Evolutionary conservation across 2,113 vertebrate genomes (phyloP).

Genomic region (Lophius piscatorius): DNA sequence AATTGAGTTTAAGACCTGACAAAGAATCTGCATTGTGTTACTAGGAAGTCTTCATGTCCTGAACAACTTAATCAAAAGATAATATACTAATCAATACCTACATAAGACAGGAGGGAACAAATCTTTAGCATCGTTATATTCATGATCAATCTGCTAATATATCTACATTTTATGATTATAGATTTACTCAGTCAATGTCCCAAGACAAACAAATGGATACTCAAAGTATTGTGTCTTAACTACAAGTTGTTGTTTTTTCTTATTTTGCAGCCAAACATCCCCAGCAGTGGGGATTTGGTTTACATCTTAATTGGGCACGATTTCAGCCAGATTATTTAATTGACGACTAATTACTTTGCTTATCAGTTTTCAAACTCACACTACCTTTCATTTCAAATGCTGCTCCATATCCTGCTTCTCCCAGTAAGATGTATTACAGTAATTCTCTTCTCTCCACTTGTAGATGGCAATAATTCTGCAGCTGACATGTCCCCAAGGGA

Average conservation of each 20-base stretch:
- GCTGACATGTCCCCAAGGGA: slow-evolving; percentile 63
- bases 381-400: slow-evolving; percentile 54
- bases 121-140: too few relatives aligned
- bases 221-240: too few relatives aligned
- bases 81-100: background rate
- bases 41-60: background rate
- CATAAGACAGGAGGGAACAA: background rate
- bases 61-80: too few relatives aligned
- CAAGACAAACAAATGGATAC: too few relatives aligned
- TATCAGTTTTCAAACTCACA: slow-evolving; percentile 45
- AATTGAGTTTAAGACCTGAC: too few relatives aligned
- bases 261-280: background rate
- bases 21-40: background rate
- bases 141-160: background rate
- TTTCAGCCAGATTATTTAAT: slow-evolving; percentile 19
- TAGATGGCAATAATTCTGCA: slow-evolving; percentile 50
- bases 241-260: too few relatives aligned
- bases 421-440: slow-evolving; percentile 45
- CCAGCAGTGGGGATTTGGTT: background rate
- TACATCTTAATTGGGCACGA: slow-evolving; percentile 12
- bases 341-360: slow-evolving; percentile 41
- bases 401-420: slow-evolving; percentile 35
- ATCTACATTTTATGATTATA: background rate
- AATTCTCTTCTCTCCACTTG: slow-evolving; percentile 60
- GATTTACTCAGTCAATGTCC: background rate